Evolutionary conservation across 2,888 invertebrate genomes (phyloP).

Genomic region (Latrodectus elegans): DNA sequence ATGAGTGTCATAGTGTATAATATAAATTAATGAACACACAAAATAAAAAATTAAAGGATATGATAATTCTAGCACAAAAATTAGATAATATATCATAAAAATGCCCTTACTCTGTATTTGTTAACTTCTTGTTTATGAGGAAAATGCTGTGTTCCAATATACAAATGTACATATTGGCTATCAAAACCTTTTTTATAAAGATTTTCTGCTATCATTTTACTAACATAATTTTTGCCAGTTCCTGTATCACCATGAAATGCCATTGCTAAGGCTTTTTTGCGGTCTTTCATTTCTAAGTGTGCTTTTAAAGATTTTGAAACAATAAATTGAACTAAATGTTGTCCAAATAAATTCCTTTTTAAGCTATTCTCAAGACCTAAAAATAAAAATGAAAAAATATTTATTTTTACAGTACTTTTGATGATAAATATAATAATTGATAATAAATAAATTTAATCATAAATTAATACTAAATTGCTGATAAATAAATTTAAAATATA

Average conservation of each 20-base stretch:
- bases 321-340: conserved; percentile 77
- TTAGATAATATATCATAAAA: background rate
- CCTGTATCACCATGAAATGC: conserved; percentile 97
- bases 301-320: conserved; percentile 75
- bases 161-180: conserved; percentile 87
- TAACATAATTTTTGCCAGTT: conserved; percentile 92
- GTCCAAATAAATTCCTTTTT: conserved; percentile 74
- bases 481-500: too few relatives aligned
- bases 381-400: background rate
- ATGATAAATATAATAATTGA: too few relatives aligned
- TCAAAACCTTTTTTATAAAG: conserved; percentile 81
- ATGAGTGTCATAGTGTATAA: too few relatives aligned
- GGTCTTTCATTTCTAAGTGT: conserved; percentile 75
- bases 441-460: too few relatives aligned
- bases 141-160: conserved; percentile 88
- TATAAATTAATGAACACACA: too few relatives aligned
- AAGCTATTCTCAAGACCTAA: conserved; percentile 29
- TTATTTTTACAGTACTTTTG: too few relatives aligned
- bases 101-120: conserved; percentile 75
- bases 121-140: conserved; percentile 79
- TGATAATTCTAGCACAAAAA: too few relatives aligned
- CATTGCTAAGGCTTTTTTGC: conserved; percentile 85
- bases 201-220: conserved; percentile 83
- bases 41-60: too few relatives aligned
- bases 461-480: too few relatives aligned